Conservation (phyloP, 1,140 invertebrate species). For the Hylyphantes graminicola region DNA sequence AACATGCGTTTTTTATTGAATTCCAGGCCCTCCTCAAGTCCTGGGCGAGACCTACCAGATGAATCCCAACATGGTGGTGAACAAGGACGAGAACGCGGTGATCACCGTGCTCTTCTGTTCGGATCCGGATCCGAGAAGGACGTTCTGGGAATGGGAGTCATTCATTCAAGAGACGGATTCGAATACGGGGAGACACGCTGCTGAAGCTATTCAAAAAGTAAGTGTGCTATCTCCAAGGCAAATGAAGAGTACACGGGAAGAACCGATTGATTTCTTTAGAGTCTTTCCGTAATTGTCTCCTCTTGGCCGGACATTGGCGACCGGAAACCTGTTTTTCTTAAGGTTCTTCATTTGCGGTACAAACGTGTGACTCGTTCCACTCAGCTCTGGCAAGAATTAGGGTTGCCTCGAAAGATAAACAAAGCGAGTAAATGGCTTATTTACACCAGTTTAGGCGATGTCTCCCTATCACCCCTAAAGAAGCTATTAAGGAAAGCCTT, state of each 20-base stretch:
- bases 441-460: no score
- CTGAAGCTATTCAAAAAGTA: conserved; percentile 52
- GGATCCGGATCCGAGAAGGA: conserved; percentile 61
- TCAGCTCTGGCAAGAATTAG: no score
- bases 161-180: conserved; percentile 47
- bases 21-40: conserved; percentile 60
- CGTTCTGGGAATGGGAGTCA: conserved; percentile 63
- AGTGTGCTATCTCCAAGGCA: background rate
- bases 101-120: conserved; percentile 62
- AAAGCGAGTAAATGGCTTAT: no score
- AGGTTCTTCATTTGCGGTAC: no score
- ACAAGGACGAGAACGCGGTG: conserved; percentile 62
- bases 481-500: no score
- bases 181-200: conserved; percentile 48
- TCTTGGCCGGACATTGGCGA: no score
- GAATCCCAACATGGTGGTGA: conserved; percentile 52
- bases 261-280: no score
- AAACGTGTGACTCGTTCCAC: no score
- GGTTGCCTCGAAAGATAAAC: no score
- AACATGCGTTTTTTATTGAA: background rate
- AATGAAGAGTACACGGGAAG: background rate
- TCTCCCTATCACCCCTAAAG: no score
- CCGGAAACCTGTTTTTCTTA: no score
- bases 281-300: no score
- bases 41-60: conserved; percentile 39